phyloP scores from a whole-genome alignment of 1,140 invertebrate genomes.

The Aphaenogaster floridana region DNA sequence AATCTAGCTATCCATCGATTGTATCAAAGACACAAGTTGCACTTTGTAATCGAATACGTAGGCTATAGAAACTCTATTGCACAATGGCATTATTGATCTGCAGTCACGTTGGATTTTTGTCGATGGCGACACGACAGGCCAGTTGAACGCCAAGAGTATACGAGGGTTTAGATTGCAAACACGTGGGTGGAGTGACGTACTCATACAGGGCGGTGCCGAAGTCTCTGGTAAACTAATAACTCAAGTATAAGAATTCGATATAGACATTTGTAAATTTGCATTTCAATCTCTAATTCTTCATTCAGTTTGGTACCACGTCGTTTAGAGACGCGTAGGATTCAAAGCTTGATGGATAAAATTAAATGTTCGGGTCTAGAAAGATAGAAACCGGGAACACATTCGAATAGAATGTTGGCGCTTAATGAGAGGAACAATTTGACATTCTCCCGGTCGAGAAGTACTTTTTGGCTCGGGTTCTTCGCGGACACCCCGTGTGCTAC shows the following conservation, averaged over 20 bases:
- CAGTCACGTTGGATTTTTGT: conserved; percentile 55
- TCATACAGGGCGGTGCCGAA: background rate
- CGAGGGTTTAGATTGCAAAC: conserved; percentile 45
- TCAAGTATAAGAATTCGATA: background rate
- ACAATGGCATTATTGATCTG: conserved; percentile 59
- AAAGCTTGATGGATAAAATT: background rate
- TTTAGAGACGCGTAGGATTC: background rate
- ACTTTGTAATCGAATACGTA: conserved; percentile 48
- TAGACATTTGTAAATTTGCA: background rate
- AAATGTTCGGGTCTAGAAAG: background rate
- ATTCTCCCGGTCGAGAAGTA: background rate
- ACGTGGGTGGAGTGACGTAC: conserved; percentile 50
- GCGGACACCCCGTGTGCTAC: conserved; percentile 15
- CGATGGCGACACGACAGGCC: conserved; percentile 44
- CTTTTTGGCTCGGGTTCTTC: background rate
- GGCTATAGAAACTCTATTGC: conserved; percentile 45
- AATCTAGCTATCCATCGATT: conserved; percentile 28
- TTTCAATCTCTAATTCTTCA: background rate
- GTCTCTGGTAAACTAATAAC: background rate
- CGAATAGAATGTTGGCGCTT: background rate
- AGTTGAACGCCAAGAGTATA: conserved; percentile 13
- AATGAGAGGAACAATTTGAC: background rate
- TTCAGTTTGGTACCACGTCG: background rate
- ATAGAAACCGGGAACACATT: background rate
- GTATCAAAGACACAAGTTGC: conserved; percentile 35